Evolutionary conservation across 2,113 vertebrate genomes (phyloP).

Genomic region (Panthera uncia): DNA sequence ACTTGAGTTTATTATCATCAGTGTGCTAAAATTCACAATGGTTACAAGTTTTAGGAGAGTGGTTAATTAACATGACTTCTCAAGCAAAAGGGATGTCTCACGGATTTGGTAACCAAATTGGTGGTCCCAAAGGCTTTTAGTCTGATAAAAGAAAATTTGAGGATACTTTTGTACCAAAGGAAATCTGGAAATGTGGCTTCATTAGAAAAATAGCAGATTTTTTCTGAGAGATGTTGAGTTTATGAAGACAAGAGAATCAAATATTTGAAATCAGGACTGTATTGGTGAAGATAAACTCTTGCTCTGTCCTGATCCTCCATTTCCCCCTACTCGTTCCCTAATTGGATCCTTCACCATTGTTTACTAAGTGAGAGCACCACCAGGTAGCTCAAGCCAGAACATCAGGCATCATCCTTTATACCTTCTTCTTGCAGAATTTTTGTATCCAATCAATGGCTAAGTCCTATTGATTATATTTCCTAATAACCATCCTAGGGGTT

Average conservation of each 20-base stretch:
- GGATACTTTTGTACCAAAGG: not conserved
- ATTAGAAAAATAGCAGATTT: not conserved
- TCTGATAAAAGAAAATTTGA: not conserved
- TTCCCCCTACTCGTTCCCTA: rapidly evolving
- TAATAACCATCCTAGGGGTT: not conserved
- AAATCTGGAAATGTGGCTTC: not conserved
- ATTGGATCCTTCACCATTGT: not conserved
- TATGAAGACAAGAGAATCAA: not conserved
- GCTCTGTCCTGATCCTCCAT: not conserved
- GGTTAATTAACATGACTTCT: not conserved
- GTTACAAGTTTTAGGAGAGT: not conserved
- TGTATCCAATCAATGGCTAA: not conserved
- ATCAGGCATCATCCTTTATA: not conserved
- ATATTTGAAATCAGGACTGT: not conserved
- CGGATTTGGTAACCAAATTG: not conserved
- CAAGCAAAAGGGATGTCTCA: not conserved
- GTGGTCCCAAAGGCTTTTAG: not conserved
- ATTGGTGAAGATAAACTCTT: too few species aligned
- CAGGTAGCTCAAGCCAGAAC: not conserved
- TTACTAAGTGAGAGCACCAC: not conserved
- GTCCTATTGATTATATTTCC: not conserved
- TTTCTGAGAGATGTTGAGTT: not conserved
- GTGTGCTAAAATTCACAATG: not conserved
- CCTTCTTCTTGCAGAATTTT: not conserved
- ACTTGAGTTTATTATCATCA: not conserved